phyloP scores from a whole-genome alignment of 2,888 invertebrate genomes.

The Hypselothyrea guttata region DNA sequence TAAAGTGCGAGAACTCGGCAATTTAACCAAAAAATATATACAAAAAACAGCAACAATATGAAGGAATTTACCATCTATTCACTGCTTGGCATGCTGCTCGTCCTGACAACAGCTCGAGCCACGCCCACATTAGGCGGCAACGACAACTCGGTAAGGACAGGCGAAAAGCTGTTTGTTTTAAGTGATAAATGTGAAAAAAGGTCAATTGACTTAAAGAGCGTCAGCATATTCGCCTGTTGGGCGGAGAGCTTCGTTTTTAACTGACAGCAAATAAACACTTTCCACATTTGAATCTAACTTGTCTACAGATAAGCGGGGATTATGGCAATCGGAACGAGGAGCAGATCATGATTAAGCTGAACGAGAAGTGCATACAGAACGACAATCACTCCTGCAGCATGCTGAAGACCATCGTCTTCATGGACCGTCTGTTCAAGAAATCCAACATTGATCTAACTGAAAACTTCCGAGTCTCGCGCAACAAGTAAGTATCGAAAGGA shows the following conservation, averaged over 20 bases:
- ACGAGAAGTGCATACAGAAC: slow-evolving; percentile 89
- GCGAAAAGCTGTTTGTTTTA: slow-evolving; percentile 6
- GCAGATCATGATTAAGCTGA: slow-evolving; percentile 88
- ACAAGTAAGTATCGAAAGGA: slow-evolving; percentile 82
- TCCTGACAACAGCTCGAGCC: slow-evolving; percentile 62
- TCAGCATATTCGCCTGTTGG: too few species aligned
- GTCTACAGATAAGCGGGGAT: slow-evolving; percentile 81
- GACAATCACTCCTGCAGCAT: slow-evolving; percentile 92
- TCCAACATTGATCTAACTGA: slow-evolving; percentile 90
- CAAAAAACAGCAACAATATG: slow-evolving; percentile 53
- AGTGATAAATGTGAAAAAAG: slow-evolving; percentile 37
- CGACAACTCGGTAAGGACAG: slow-evolving; percentile 78
- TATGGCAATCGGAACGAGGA: slow-evolving; percentile 85
- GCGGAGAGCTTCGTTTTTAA: too few species aligned
- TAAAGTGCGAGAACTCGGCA: slow-evolving; percentile 15
- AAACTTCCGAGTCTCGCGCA: slow-evolving; percentile 90
- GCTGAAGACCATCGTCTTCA: slow-evolving; percentile 91
- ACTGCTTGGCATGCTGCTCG: slow-evolving; percentile 57
- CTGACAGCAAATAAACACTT: too few species aligned
- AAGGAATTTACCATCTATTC: slow-evolving; percentile 62
- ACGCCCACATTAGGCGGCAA: slow-evolving; percentile 76
- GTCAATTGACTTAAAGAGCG: slow-evolving; percentile 1
- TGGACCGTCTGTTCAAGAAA: slow-evolving; percentile 91
- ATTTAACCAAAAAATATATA: slow-evolving; percentile 4
- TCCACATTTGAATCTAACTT: too few species aligned